Evolutionary conservation across 2,113 vertebrate genomes (phyloP).

Genomic region (Agelaius tricolor): DNA sequence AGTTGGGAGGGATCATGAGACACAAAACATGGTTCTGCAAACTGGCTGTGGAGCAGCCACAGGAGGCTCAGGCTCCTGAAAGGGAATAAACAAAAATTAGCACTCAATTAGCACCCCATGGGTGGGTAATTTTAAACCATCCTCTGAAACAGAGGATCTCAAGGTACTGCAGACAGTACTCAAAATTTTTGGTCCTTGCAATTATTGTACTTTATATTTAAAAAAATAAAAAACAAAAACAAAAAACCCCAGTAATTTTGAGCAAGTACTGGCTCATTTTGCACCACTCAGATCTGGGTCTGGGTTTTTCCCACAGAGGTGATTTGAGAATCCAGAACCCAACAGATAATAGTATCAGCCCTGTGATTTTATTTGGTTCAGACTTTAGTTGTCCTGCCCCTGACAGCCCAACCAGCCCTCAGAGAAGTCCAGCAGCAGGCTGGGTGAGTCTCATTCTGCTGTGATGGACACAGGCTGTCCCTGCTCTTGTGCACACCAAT

Average conservation of each 20-base stretch:
- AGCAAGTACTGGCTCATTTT: not conserved
- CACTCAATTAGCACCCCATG: not conserved
- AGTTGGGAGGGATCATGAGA: not conserved
- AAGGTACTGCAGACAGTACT: not conserved
- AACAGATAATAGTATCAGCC: not conserved
- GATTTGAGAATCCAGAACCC: not conserved
- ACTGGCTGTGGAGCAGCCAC: not conserved
- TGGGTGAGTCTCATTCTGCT: not conserved
- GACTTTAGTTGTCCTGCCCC: not conserved
- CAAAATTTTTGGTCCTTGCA: not conserved
- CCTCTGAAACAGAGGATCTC: not conserved
- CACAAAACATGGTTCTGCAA: not conserved
- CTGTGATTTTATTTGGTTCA: conserved; percentile 11
- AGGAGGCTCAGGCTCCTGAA: not conserved
- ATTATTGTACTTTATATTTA: not conserved
- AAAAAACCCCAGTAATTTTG: not conserved
- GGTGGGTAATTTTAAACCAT: not conserved
- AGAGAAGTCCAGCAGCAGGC: not conserved
- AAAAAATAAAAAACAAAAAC: not conserved
- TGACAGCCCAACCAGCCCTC: not conserved
- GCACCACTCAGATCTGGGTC: not conserved
- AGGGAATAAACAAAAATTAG: not conserved
- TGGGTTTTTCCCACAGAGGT: not conserved
- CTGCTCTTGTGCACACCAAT: not conserved
- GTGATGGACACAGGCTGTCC: not conserved